A percentile compares a stretch with the other conserved stretches of the same genome.
Conservation (phyloP, 2,888 invertebrate species). For the Pollenia labialis region DNA sequence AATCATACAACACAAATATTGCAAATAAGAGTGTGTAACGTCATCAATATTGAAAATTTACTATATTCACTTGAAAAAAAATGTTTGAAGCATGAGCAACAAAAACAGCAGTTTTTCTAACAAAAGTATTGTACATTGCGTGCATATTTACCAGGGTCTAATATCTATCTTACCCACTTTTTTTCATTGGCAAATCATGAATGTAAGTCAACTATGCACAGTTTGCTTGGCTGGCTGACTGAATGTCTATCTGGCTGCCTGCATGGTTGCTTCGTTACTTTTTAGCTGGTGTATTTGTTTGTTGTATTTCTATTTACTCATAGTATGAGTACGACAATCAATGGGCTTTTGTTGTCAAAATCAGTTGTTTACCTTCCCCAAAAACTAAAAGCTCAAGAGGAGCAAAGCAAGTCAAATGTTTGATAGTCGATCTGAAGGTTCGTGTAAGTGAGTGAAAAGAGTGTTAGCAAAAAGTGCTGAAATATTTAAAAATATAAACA, state of each 20-base stretch:
- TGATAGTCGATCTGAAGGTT: neutral
- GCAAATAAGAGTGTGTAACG: conserved; percentile 19
- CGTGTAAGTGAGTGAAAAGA: neutral
- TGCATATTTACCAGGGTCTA: conserved; percentile 35
- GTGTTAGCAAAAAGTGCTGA: neutral
- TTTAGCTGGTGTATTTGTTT: neutral
- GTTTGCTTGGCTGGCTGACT: conserved; percentile 31
- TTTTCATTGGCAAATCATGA: conserved; percentile 21
- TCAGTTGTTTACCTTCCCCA: conserved; percentile 72
- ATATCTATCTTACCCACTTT: neutral
- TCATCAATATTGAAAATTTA: conserved; percentile 63
- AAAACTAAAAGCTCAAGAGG: conserved; percentile 22
- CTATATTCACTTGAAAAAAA: conserved; percentile 60
- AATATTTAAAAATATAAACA: neutral
- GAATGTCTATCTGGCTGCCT: conserved; percentile 9
- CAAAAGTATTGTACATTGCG: conserved; percentile 30
- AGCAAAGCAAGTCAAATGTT: conserved; percentile 33
- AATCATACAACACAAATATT: conserved; percentile 38
- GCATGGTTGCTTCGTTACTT: conserved; percentile 20
- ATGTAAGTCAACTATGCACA: conserved; percentile 37
- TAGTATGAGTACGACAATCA: conserved; percentile 69
- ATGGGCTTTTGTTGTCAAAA: conserved; percentile 75
- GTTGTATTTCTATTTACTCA: neutral
- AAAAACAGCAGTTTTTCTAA: conserved; percentile 25
- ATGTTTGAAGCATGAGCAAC: neutral